A percentile compares a stretch with the other conserved stretches of the same genome.
These are phyloP conservation scores for Pyrrhopygopsis socrates DNA, from an alignment of 2,888 invertebrate species.

Conservation along the genomic window DNA sequence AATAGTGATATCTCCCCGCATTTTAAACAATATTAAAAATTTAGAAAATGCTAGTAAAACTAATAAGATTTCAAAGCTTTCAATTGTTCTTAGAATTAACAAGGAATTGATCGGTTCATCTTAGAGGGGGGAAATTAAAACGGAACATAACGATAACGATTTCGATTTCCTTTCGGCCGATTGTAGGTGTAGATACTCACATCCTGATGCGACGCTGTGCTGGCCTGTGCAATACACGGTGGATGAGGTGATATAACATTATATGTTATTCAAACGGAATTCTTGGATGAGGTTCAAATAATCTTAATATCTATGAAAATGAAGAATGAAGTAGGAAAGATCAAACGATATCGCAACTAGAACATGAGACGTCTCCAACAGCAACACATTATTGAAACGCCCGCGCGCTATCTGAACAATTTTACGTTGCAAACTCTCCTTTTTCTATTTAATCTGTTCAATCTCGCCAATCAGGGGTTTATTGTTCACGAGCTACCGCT, in stretches of 20 bases:
- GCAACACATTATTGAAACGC: conserved; percentile 22
- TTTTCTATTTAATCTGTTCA: conserved; percentile 56
- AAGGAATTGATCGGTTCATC: too few species aligned
- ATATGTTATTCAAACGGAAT: too few species aligned
- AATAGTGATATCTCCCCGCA: too few species aligned
- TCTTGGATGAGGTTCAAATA: too few species aligned
- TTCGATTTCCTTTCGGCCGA: conserved; percentile 60
- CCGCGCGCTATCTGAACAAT: conserved; percentile 16
- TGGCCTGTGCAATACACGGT: conserved; percentile 50
- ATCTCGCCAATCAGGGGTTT: conserved; percentile 59
- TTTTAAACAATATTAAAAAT: too few species aligned
- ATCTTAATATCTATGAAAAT: too few species aligned
- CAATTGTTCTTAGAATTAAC: too few species aligned
- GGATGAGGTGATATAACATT: conserved; percentile 13
- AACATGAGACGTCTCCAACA: background rate
- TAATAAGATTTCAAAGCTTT: too few species aligned
- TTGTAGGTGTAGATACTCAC: conserved; percentile 62
- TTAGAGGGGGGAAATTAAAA: too few species aligned
- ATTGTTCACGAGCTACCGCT: conserved; percentile 56
- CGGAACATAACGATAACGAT: too few species aligned
- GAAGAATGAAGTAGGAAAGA: background rate
- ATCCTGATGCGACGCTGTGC: conserved; percentile 48
- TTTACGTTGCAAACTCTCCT: conserved; percentile 51
- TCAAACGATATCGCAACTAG: conserved; percentile 8
- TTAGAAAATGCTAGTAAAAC: too few species aligned